Base-by-base conservation (phyloP, 2,113 vertebrate genomes). In the Lepisosteus osseus region DNA sequence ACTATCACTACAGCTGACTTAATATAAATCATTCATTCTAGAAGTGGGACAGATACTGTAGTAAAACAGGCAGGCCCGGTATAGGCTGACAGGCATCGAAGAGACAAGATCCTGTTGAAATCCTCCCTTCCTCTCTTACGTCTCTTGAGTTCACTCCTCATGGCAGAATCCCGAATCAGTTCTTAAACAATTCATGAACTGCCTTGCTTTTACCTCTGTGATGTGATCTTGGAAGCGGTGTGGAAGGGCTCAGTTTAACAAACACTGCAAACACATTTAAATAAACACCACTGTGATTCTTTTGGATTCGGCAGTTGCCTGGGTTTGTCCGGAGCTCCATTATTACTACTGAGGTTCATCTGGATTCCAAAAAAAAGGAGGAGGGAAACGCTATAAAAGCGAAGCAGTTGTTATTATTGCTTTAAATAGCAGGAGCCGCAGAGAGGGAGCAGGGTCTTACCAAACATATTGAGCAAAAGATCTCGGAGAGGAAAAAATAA, bases 21-120 rank as follows among this genome's bases (percentile, higher is more conserved):
- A 80, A 85, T 87, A 88, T 86, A 85, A 90, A 90, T 91, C 88
- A 85, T 86, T 90, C 85, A 89, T 80, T 88, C 17, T 42, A 47
- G 56, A 57, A 57, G 67, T 42, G 47, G n/a, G 41, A 1, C 56
- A 14, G 5, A 61, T 70, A 6, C 57, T 42, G 3, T 8, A n/a
- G 3, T 8, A 6, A 12, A 12, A 63, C 59, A 29, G 57, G 5
- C 59, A 12, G 15, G 13, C 47, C 62, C n/a, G 70, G 55, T 41
- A 44, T 3, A 40, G 15, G 3, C 5, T 51, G 12, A 17, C 64
- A 45, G 61, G 45, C 14, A 29, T 9, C 8, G 56, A 61, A 42
- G 17, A 51, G 17, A 61, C 5, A 1, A 17, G 40, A 47, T 56
- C 47, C 47, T 51, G 5, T 51, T 5, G 5, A 51, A 51, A 51